These are phyloP conservation scores for Drosophila sturtevanti DNA, from an alignment of 1,140 invertebrate species.

Conservation along the genomic window DNA sequence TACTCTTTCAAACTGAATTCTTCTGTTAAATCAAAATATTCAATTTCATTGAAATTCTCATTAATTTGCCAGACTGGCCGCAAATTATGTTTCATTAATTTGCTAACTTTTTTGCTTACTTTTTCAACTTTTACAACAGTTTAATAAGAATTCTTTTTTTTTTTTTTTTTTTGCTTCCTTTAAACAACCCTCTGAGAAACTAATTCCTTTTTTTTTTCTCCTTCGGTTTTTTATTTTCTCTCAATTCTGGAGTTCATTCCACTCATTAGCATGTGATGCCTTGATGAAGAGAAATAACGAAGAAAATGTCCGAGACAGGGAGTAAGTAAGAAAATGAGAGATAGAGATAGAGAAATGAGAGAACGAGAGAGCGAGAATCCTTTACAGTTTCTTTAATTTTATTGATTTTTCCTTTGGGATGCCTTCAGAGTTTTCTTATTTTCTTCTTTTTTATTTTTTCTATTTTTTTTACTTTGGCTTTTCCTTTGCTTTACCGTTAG, in stretches of 20 bases:
- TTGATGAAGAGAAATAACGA: slow-evolving; percentile 14
- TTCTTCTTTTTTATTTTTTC: background rate
- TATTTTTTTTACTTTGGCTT: too few species aligned
- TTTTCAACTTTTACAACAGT: slow-evolving; percentile 2
- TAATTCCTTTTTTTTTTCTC: background rate
- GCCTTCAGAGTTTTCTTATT: slow-evolving; percentile 29
- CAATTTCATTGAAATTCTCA: background rate
- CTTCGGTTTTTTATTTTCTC: slow-evolving; percentile 14
- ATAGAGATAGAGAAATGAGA: background rate
- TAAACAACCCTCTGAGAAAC: background rate
- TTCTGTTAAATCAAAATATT: too few species aligned
- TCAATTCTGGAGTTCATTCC: slow-evolving; percentile 63
- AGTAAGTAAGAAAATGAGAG: background rate
- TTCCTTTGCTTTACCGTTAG: slow-evolving; percentile 37
- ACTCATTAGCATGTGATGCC: slow-evolving; percentile 68
- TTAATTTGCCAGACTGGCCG: background rate
- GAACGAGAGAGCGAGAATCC: slow-evolving; percentile 1
- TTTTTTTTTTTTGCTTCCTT: background rate
- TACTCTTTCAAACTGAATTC: background rate
- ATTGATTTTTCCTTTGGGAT: slow-evolving; percentile 60
- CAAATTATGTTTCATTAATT: slow-evolving; percentile 30
- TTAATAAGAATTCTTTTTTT: too few species aligned
- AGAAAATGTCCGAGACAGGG: background rate
- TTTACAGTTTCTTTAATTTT: slow-evolving; percentile 69
- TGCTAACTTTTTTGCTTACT: background rate